A percentile compares a stretch with the other conserved stretches of the same genome.
phyloP scores from a whole-genome alignment of 2,113 vertebrate genomes.

The Trichomycterus rosablanca region DNA sequence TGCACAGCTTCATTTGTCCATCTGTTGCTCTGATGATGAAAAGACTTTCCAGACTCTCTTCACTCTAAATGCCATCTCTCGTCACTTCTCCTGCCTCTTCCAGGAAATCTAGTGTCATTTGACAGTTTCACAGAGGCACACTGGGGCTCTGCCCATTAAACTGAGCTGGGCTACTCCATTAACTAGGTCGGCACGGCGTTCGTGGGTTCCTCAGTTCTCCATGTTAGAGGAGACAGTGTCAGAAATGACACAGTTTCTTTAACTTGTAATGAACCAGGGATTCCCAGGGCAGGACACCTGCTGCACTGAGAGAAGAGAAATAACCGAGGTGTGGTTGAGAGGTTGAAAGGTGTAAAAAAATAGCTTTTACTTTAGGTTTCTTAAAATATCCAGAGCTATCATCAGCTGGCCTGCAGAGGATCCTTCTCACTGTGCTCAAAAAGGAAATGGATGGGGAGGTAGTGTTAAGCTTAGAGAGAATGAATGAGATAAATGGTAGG shows the following conservation, averaged over 20 bases:
- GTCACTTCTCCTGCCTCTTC: constrained; percentile 1
- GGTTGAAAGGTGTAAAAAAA: too few relatives aligned
- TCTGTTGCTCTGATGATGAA: constrained; percentile 44
- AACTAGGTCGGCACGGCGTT: too few relatives aligned
- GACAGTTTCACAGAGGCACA: not conserved
- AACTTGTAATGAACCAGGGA: too few relatives aligned
- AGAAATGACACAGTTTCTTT: constrained; percentile 12
- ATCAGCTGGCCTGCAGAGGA: constrained; percentile 47
- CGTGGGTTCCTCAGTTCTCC: too few relatives aligned
- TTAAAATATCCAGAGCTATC: constrained; percentile 32
- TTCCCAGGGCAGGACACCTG: constrained; percentile 44
- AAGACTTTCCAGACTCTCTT: constrained; percentile 24
- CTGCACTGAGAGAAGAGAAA: not conserved
- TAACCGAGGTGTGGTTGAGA: too few relatives aligned
- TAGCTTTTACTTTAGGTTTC: too few relatives aligned
- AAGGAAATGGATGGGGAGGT: constrained; percentile 16
- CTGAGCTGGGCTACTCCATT: not conserved
- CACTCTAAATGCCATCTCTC: constrained; percentile 13
- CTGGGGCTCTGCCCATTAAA: not conserved
- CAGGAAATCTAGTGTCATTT: constrained; percentile 3
- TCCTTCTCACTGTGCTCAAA: constrained; percentile 42
- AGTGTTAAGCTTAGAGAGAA: constrained; percentile 7
- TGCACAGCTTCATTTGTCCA: constrained; percentile 27
- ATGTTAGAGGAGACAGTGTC: not conserved
- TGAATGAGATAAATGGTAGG: not conserved